Conservation (phyloP, 2,888 invertebrate species). For the Rapana venosa region DNA sequence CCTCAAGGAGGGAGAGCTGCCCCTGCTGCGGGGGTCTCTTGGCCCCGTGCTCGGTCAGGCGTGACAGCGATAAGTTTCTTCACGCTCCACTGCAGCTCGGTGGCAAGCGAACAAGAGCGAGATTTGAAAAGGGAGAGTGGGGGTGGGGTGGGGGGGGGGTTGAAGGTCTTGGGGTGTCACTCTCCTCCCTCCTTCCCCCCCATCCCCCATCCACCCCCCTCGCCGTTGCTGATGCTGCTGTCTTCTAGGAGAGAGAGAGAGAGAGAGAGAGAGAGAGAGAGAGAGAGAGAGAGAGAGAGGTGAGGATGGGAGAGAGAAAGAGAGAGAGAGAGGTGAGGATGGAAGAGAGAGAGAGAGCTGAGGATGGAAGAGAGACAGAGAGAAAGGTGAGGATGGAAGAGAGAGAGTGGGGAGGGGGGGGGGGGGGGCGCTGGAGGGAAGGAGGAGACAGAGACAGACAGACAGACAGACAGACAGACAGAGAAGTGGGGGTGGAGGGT, state of each 20-base stretch:
- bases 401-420: not conserved
- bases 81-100: constrained; percentile 9
- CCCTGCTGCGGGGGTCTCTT: not conserved
- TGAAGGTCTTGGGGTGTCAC: no score
- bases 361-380: not conserved
- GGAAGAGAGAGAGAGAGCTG: no score
- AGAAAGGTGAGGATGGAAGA: not conserved
- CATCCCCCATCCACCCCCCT: no score
- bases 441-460: not conserved
- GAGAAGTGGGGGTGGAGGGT: not conserved
- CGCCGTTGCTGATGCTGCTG: no score
- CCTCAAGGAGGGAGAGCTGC: no score
- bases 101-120: not conserved
- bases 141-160: not conserved
- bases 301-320: no score
- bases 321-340: no score
- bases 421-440: no score
- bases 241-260: no score
- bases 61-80: constrained; percentile 33
- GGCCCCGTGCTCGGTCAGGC: constrained; percentile 30
- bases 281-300: no score
- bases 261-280: no score
- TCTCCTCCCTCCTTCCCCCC: no score
- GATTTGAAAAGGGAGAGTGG: not conserved
- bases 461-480: not conserved